A percentile compares a stretch with the other conserved stretches of the same genome.
phyloP scores from a whole-genome alignment of 2,113 vertebrate genomes.

The Podarcis muralis region DNA sequence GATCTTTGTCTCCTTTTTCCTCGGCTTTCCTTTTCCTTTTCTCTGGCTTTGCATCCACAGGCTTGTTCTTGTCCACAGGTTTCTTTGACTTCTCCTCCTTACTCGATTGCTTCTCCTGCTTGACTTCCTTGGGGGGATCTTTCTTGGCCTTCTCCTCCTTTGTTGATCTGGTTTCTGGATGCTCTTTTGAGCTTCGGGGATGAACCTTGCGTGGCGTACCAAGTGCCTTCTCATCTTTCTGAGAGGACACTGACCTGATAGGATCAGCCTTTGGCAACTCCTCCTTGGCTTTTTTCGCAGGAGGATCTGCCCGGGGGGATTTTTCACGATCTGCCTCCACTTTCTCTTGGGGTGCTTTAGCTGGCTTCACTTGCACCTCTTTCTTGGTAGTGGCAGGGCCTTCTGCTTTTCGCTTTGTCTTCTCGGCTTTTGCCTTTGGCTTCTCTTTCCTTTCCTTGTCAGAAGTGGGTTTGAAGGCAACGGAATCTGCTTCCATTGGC shows the following conservation, averaged over 20 bases:
- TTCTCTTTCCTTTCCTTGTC: slow-evolving; percentile 86
- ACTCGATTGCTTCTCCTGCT: slow-evolving; percentile 70
- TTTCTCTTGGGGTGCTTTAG: slow-evolving; percentile 82
- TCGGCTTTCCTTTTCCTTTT: slow-evolving; percentile 85
- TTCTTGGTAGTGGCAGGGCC: slow-evolving; percentile 78
- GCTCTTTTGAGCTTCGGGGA: slow-evolving; percentile 79
- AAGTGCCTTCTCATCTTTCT: slow-evolving; percentile 81
- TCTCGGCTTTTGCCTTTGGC: slow-evolving; percentile 80
- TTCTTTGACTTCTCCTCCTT: slow-evolving; percentile 85
- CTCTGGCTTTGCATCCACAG: slow-evolving; percentile 79
- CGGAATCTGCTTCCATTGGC: slow-evolving; percentile 89
- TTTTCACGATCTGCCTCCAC: slow-evolving; percentile 77
- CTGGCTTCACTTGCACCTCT: slow-evolving; percentile 72
- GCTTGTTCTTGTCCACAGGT: slow-evolving; percentile 76
- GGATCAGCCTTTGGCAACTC: slow-evolving; percentile 79
- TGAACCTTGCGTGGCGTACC: slow-evolving; percentile 80
- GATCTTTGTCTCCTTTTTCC: slow-evolving; percentile 81
- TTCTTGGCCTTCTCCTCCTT: slow-evolving; percentile 82
- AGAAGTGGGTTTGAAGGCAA: slow-evolving; percentile 78
- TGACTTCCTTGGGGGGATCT: slow-evolving; percentile 79
- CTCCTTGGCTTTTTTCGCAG: slow-evolving; percentile 81
- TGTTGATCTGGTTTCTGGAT: slow-evolving; percentile 75
- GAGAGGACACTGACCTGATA: slow-evolving; percentile 74
- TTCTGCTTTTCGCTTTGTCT: slow-evolving; percentile 84
- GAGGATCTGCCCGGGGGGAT: slow-evolving; percentile 75